These are phyloP conservation scores for Apodemus speciosus DNA, from an alignment of 2,113 vertebrate genomes.

Conservation along the genomic window DNA sequence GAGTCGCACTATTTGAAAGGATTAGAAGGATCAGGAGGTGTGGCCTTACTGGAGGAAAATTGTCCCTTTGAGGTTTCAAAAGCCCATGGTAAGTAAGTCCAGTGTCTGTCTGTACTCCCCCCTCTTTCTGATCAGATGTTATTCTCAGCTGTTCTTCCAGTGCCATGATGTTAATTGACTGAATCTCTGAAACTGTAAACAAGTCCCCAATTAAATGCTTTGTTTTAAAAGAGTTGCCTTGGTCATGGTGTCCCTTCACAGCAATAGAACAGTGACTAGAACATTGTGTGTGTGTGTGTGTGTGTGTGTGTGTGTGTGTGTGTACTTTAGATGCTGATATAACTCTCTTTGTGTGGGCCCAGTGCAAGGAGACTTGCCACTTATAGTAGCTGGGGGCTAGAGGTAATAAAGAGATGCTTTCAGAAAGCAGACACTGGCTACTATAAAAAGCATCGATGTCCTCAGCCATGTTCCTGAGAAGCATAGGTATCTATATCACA, in stretches of 20 bases:
- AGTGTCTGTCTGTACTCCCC: too few species aligned
- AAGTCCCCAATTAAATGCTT: neutral
- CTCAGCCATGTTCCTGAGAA: neutral
- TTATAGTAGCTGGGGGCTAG: neutral
- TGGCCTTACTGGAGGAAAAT: neutral
- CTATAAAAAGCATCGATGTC: neutral
- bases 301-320: neutral
- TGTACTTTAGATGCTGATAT: neutral
- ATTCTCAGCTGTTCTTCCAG: neutral
- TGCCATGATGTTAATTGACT: neutral
- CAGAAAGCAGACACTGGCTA: slow-evolving; percentile 10
- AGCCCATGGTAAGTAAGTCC: neutral
- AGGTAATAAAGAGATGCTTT: neutral
- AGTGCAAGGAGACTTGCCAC: neutral
- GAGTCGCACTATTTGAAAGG: neutral
- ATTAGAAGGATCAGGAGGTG: neutral
- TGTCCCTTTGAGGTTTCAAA: neutral
- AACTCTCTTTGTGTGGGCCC: neutral
- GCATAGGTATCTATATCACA: neutral
- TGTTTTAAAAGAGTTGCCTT: neutral
- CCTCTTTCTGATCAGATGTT: neutral
- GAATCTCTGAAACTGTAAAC: neutral
- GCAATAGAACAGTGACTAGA: neutral
- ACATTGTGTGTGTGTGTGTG: neutral
- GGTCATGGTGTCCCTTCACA: neutral